These are phyloP conservation scores for Macropus fuliginosus DNA, from an alignment of 2,797 vertebrate genomes.

Conservation along the genomic window DNA sequence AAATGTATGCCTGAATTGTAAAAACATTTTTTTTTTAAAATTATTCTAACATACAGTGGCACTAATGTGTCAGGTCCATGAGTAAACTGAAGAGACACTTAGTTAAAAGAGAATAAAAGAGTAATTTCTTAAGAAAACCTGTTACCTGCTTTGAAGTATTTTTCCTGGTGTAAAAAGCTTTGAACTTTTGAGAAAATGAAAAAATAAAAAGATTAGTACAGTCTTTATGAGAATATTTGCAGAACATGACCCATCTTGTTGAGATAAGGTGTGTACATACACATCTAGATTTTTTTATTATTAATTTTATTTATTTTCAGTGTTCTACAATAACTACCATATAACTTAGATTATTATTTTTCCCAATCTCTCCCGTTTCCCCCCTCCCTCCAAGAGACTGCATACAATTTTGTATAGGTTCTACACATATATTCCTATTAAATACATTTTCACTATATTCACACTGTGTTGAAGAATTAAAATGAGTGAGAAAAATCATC, in stretches of 20 bases:
- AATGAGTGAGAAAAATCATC: too few relatives aligned
- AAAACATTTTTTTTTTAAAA: background rate
- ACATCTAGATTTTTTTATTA: too few relatives aligned
- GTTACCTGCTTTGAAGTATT: background rate
- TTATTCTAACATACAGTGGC: background rate
- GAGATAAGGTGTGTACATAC: background rate
- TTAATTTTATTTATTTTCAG: too few relatives aligned
- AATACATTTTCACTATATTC: too few relatives aligned
- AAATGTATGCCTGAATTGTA: background rate
- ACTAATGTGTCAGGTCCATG: background rate
- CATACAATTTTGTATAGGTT: too few relatives aligned
- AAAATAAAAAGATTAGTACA: accelerated
- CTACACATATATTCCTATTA: too few relatives aligned
- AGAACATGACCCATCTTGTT: background rate
- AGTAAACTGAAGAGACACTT: background rate
- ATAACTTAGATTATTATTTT: too few relatives aligned
- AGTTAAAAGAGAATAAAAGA: conserved; percentile 4
- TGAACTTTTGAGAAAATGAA: conserved; percentile 6
- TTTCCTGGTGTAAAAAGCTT: background rate
- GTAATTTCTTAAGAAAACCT: background rate
- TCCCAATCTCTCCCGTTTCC: too few relatives aligned
- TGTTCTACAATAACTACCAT: too few relatives aligned
- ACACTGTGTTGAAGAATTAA: too few relatives aligned
- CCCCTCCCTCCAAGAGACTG: too few relatives aligned
- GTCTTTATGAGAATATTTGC: background rate